Percentiles rank a stretch among this genome's conserved stretches.
Evolutionary conservation across 2,797 vertebrate genomes (phyloP).

Genomic region (Phrynocephalus vlangalii): DNA sequence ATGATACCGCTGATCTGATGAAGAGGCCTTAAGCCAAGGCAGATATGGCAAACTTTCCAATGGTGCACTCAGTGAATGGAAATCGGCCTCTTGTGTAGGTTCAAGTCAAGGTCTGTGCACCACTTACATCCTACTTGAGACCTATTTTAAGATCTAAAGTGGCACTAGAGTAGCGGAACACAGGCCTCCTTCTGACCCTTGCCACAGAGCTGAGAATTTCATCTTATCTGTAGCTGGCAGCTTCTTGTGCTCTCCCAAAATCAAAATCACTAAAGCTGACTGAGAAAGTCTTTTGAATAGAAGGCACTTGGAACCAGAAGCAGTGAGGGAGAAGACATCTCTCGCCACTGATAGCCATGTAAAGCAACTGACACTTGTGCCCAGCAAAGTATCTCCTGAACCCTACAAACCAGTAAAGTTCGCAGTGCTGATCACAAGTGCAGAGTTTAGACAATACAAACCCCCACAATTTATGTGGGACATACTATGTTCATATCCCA

Average conservation of each 20-base stretch:
- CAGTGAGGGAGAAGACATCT: background rate
- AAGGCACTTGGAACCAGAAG: background rate
- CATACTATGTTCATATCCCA: background rate
- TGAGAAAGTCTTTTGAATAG: background rate
- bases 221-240: conserved; percentile 25
- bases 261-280: conserved; percentile 6
- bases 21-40: conserved; percentile 7
- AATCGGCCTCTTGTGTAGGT: conserved; percentile 22
- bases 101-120: conserved; percentile 20
- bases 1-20: conserved; percentile 29
- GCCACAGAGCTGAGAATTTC: conserved; percentile 9
- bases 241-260: conserved; percentile 14
- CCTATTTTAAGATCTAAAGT: conserved; percentile 40
- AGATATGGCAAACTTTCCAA: conserved; percentile 17
- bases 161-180: conserved; percentile 1
- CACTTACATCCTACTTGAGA: conserved; percentile 35
- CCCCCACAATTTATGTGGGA: background rate
- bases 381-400: background rate
- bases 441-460: background rate
- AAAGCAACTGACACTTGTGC: background rate
- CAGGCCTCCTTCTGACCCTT: conserved; percentile 24
- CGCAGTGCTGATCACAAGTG: too few relatives aligned
- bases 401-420: too few relatives aligned
- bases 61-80: conserved; percentile 3
- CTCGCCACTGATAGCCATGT: background rate